A percentile compares a stretch with the other conserved stretches of the same genome.
Conservation (phyloP, 2,113 vertebrate genomes). For the Daboia siamensis region DNA sequence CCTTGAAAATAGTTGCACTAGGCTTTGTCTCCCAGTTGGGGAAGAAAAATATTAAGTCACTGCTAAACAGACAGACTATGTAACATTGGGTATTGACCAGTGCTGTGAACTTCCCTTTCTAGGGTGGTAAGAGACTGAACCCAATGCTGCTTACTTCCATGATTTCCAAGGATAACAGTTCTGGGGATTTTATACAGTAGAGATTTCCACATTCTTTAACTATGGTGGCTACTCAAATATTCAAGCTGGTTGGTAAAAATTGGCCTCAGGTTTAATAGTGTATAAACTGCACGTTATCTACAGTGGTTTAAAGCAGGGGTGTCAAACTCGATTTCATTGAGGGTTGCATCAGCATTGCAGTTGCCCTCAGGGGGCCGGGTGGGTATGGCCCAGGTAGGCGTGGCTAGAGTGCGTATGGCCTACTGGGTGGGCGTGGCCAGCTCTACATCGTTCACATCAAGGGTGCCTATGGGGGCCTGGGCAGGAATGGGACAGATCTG, state of each 20-base stretch:
- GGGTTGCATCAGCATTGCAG: no score
- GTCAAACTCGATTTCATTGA: no score
- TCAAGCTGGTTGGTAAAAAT: neutral
- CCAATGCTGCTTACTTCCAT: neutral
- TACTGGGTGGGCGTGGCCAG: no score
- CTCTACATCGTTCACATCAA: no score
- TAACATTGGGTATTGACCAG: neutral
- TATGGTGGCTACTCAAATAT: neutral
- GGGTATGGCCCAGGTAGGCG: no score
- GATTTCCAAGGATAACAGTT: neutral
- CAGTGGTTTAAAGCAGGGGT: neutral
- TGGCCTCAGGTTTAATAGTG: neutral
- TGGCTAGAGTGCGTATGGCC: no score
- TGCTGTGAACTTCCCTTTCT: neutral
- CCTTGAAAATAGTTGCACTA: neutral
- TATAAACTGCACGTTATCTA: neutral
- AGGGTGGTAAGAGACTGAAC: neutral
- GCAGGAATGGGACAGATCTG: no score
- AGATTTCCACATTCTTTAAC: neutral
- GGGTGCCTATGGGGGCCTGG: no score
- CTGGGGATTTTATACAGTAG: neutral
- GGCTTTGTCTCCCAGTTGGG: neutral
- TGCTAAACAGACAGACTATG: neutral
- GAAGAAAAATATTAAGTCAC: neutral
- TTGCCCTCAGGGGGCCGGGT: no score